phyloP scores from a whole-genome alignment of 2,888 invertebrate species.

The Leucophenga montana region DNA sequence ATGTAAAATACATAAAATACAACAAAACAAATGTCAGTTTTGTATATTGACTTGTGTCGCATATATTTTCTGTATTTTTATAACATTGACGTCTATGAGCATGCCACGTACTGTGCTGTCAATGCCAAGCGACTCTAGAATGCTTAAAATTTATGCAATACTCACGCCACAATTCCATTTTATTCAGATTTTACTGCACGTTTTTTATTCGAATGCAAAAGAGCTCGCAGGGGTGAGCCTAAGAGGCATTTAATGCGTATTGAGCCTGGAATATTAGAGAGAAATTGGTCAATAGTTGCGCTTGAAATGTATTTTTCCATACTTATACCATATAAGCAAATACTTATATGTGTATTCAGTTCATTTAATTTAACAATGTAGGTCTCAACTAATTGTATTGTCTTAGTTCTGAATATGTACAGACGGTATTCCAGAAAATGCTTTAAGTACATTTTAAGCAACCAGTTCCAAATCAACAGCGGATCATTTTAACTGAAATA shows the following conservation, averaged over 20 bases:
- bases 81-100: background rate
- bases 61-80: constrained; percentile 9
- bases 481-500: too few relatives aligned
- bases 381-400: too few relatives aligned
- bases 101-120: constrained; percentile 12
- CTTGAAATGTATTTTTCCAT: too few relatives aligned
- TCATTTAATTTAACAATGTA: background rate
- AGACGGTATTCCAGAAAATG: too few relatives aligned
- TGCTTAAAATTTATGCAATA: constrained; percentile 10
- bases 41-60: constrained; percentile 9
- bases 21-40: constrained; percentile 15
- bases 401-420: too few relatives aligned
- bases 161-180: too few relatives aligned
- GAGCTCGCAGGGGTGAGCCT: background rate
- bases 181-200: background rate
- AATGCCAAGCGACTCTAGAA: background rate
- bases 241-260: background rate
- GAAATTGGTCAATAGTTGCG: too few relatives aligned
- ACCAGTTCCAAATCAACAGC: too few relatives aligned
- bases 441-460: too few relatives aligned
- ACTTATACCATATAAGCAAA: too few relatives aligned
- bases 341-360: background rate
- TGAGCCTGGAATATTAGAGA: background rate
- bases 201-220: background rate
- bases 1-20: constrained; percentile 21